Base-by-base conservation (phyloP, 2,888 invertebrate species). In the Druceiella hillmani region DNA sequence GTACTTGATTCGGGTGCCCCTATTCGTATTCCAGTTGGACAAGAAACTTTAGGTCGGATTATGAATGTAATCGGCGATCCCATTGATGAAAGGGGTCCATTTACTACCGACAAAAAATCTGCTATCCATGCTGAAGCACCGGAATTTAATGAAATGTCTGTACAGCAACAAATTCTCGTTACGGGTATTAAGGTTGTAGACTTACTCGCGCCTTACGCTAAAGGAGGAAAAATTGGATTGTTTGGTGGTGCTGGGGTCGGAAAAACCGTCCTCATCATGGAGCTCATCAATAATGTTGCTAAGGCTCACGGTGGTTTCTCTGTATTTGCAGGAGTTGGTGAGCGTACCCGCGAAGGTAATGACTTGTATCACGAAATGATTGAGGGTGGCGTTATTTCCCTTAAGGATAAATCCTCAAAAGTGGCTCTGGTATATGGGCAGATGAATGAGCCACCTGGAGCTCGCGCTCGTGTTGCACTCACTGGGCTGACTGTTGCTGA, bases 321-420 rank as follows among this genome's bases (percentile, higher is more conserved):
- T 7, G 93, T n/a, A 44, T 93, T 93, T 56, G 93, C 92, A 45
- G 93, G 93, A 32, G 93, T 94, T 2, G 93, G 93, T 9, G 93
- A 93, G 62, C 72, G 93, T 52, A 93, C 93, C 34, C 84, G 93
- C 49, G 93, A 94, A 64, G 93, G 92, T 43, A 94, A 93, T 61
- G 93, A 93, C 65, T 74, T 93, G 52, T 94, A 93, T 69, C 83
- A 92, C 62, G 93, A 93, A 67, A 94, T 93, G 93, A 93, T 92
- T 66, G 90, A 91, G 52, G 83, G 86, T 35, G 91, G 91, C 44
- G 93, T 94, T 57, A 93, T 93, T 60, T 90, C 87, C 10, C 74
- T 93, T 1, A 87, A 89, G 53, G 89, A 89, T 56, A 86, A 87
- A 55, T 79, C 81, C 3, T 93, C 93, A 0, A 95, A 94, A 74